Base-by-base conservation (phyloP, 2,888 invertebrate genomes). In the Acholoe squamosa region DNA sequence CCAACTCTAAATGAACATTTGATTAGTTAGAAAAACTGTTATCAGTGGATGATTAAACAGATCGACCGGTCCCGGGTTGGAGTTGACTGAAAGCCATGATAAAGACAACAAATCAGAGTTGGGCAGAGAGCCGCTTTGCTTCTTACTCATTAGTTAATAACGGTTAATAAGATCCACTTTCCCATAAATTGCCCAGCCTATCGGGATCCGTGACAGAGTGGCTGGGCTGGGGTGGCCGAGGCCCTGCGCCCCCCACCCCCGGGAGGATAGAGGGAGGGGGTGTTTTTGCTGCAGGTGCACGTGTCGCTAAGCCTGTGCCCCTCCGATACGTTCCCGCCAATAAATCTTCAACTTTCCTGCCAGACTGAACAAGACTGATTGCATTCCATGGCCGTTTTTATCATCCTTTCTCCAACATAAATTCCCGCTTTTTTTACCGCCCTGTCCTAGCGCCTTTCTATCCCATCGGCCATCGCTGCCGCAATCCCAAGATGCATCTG, bases 311-410 rank as follows among this genome's bases (percentile, higher is more conserved):
- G 86, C 86, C 86, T 86, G 86, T 56, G 56, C 28, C 86, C 86
- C 86, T 54, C 86, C 33, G 86, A 86, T 86, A 86, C 54, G 86
- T 86, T 56, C 56, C 54, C 54, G 14, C 12, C 86, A 31, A 86
- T 86, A 86, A 86, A 86, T 86, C 86, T 86, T 86, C 86, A 56
- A 86, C 86, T 86, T 86, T 86, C 86, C 86, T 86, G 86, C 86
- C 86, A 86, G 54, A 52, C 86, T 86, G 86, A 86, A 86, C 86
- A 86, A 86, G 86, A 86, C 86, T 86, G 86, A 86, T 86, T 86
- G 86, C 86, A 56, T 86, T 86, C 86, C 54, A 7, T 31, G 14
- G 28, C 86, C 86, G 86, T 86, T 86, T 86, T 86, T 86, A 86
- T 86, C 86, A 86, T 86, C 86, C 86, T 28, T 56, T 86, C 86